Base-by-base conservation (phyloP, 2,113 vertebrate species). In the Hassar affinis region DNA sequence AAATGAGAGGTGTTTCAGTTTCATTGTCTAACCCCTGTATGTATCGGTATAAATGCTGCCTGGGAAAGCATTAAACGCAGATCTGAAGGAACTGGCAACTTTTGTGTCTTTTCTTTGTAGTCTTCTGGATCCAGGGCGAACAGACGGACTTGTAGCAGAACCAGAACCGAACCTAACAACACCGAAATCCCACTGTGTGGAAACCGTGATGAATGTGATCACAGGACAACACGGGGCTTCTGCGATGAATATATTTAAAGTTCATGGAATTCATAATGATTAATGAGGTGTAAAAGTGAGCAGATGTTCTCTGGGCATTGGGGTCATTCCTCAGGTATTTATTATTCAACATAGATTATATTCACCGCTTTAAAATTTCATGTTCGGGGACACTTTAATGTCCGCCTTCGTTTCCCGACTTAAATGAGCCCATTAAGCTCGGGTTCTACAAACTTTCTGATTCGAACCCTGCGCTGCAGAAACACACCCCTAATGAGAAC, bases 401-500 rank as follows among this genome's bases (percentile, higher is more conserved):
- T 52, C 49, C 33, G 27, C 42, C 59, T 20, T 80, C 1, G 10
- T 49, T 14, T 74, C n/a, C 14, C 72, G 45, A 57, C 51, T 38
- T 71, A 54, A 54, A 69, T 72, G 30, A 71, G 83, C 72, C 27
- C 27, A 75, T 75, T 75, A 75, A 9, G 25, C 72, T 75, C 49
- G 33, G 38, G 14, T 61, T 80, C 38, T 33, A 20, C 79, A 66
- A 80, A 49, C 47, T 80, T n/a, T 52, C 38, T 30, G 47, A 33
- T 52, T 75, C 27, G 3, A 75, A 8, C 45, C 38, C 45, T n/a
- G 38, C 20, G 11, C 5, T 69, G 42, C 11, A 6, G 7, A 47
- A 45, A 47, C 38, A 78, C 17, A 57, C n/a, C 20, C 42, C 80
- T 82, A 82, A 82, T 82, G 54, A 61, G 80, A 82, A 74, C 38